Conservation (phyloP, 2,797 vertebrate species). For the Poecilia gillii region DNA sequence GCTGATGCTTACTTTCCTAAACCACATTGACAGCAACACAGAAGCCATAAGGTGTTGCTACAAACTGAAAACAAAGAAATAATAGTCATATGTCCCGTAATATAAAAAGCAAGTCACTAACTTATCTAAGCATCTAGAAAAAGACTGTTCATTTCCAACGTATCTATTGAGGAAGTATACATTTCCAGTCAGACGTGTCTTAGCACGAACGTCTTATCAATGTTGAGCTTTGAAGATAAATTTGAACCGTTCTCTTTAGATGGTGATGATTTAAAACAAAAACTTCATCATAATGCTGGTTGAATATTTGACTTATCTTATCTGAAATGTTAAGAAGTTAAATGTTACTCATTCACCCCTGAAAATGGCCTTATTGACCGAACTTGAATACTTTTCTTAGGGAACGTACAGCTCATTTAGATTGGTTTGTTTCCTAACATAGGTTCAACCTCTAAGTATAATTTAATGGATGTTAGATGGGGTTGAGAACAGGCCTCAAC, state of each 20-base stretch:
- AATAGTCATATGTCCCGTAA: constrained; percentile 14
- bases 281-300: no score
- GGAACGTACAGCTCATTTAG: neutral
- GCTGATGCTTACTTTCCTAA: neutral
- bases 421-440: neutral
- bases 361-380: no score
- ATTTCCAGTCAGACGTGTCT: no score
- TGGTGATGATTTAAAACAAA: no score
- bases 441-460: neutral
- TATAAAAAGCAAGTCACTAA: neutral
- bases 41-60: neutral
- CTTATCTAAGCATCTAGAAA: neutral
- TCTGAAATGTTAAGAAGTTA: no score
- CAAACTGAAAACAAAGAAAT: constrained; percentile 12
- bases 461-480: neutral
- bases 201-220: no score
- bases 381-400: neutral
- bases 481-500: no score
- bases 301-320: no score
- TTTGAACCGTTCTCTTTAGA: neutral
- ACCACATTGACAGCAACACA: neutral
- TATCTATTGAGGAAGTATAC: no score
- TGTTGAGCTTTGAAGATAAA: neutral
- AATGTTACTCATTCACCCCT: no score
- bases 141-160: no score